Conservation (phyloP, 2,113 vertebrate genomes). For the Nerophis ophidion region DNA sequence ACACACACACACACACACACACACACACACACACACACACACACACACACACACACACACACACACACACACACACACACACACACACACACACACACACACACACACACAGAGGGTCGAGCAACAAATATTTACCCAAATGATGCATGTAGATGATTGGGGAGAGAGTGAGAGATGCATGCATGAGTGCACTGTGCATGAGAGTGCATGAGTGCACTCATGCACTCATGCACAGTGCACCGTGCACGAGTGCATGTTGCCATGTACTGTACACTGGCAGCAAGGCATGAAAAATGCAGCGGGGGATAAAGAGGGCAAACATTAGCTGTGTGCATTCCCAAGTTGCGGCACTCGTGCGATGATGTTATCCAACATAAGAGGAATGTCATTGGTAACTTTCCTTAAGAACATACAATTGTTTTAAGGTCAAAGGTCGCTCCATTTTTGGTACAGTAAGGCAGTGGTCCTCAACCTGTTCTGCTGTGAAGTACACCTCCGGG, state of each 20-base stretch:
- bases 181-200: background rate
- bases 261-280: background rate
- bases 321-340: background rate
- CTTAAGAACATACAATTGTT: no score
- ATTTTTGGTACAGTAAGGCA: no score
- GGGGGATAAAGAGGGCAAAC: background rate
- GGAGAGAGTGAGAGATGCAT: background rate
- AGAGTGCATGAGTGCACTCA: background rate
- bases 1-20: conserved; percentile 15
- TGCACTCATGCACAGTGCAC: background rate
- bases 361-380: no score
- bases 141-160: no score
- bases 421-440: no score
- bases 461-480: no score
- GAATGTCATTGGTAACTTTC: no score
- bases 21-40: background rate
- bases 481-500: no score
- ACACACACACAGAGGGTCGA: background rate
- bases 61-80: conserved; percentile 15
- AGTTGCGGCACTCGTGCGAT: background rate
- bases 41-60: conserved; percentile 14
- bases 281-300: background rate
- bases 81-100: conserved; percentile 3
- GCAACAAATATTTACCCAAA: background rate
- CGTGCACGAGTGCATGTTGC: background rate